These are phyloP conservation scores for Epinotia brunnichana DNA, from an alignment of 2,888 invertebrate species.

Conservation along the genomic window DNA sequence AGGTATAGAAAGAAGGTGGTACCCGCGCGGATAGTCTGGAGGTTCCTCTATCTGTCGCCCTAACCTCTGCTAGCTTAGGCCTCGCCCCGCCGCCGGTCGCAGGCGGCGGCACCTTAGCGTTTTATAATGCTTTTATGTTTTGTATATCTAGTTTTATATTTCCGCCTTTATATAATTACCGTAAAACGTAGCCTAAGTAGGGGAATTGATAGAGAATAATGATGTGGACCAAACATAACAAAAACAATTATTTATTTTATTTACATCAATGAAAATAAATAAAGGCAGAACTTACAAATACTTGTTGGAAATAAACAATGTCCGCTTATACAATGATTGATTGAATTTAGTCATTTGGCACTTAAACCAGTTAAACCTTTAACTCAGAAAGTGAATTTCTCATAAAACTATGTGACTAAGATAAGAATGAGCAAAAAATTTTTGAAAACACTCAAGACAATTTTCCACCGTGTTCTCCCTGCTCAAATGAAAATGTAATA, in stretches of 20 bases:
- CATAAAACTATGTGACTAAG: not conserved
- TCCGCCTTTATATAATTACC: no score
- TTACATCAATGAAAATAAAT: slow-evolving; percentile 46
- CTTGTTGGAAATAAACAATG: slow-evolving; percentile 3
- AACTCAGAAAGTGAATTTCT: not conserved
- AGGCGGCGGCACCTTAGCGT: no score
- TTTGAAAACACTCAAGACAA: not conserved
- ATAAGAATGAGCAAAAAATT: not conserved
- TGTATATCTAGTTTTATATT: no score
- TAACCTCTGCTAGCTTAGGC: no score
- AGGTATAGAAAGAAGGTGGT: no score
- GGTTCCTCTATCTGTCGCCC: no score
- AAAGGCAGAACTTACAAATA: slow-evolving; percentile 25
- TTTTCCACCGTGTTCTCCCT: not conserved
- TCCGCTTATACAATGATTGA: not conserved
- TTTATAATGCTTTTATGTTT: no score
- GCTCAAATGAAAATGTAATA: not conserved
- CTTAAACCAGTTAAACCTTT: not conserved
- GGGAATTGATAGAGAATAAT: not conserved
- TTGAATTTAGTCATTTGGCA: not conserved
- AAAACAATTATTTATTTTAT: slow-evolving; percentile 48
- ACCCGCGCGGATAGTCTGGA: no score
- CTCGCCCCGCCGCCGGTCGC: no score
- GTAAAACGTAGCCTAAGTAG: no score
- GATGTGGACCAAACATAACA: slow-evolving; percentile 31